Conservation (phyloP, 2,888 invertebrate species). For the Eupsilia transversa region DNA sequence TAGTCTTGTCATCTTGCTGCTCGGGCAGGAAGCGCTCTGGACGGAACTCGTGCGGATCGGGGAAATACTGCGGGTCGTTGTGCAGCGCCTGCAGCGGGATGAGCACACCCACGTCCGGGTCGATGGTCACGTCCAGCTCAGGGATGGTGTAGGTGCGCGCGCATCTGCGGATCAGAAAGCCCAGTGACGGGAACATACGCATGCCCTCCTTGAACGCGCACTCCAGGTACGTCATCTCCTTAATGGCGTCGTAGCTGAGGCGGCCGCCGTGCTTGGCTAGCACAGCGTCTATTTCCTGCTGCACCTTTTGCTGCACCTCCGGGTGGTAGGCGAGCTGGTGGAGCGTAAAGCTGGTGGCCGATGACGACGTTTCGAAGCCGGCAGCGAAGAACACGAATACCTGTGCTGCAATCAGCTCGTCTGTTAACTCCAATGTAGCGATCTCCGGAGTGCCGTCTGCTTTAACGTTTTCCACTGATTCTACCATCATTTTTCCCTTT, state of each 20-base stretch:
- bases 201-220: slow-evolving; percentile 79
- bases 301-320: slow-evolving; percentile 75
- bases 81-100: slow-evolving; percentile 72
- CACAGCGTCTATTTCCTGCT: slow-evolving; percentile 75
- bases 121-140: slow-evolving; percentile 75
- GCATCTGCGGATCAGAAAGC: slow-evolving; percentile 75
- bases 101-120: slow-evolving; percentile 75
- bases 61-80: slow-evolving; percentile 79
- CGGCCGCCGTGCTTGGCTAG: slow-evolving; percentile 71
- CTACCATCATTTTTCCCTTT: slow-evolving; percentile 74
- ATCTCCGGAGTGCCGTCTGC: slow-evolving; percentile 73
- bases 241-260: slow-evolving; percentile 77
- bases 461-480: slow-evolving; percentile 75
- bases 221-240: slow-evolving; percentile 78
- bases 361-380: slow-evolving; percentile 81
- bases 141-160: slow-evolving; percentile 75
- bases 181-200: slow-evolving; percentile 81
- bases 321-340: slow-evolving; percentile 79
- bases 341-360: slow-evolving; percentile 79
- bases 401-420: slow-evolving; percentile 76
- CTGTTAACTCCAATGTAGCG: slow-evolving; percentile 71
- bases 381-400: slow-evolving; percentile 81
- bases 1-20: slow-evolving; percentile 68
- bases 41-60: slow-evolving; percentile 74
- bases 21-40: slow-evolving; percentile 79